phyloP scores from a whole-genome alignment of 1,140 invertebrate genomes.

The Zaprionus capensis region DNA sequence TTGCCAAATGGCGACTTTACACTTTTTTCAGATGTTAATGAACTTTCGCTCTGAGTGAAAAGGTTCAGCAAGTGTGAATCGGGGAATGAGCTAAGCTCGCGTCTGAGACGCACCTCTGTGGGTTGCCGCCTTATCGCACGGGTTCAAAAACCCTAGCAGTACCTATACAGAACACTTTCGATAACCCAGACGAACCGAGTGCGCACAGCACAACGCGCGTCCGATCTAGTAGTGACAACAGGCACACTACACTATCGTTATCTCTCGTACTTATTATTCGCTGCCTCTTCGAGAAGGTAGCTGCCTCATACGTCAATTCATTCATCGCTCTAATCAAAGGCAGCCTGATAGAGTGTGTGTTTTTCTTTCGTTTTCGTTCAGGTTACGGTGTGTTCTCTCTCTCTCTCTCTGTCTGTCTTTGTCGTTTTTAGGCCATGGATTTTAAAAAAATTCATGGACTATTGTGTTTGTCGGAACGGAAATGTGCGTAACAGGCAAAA shows the following conservation, averaged over 20 bases:
- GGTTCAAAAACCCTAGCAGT: constrained; percentile 53
- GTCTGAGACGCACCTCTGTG: constrained; percentile 7
- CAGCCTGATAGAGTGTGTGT: constrained; percentile 17
- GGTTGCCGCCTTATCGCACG: constrained; percentile 26
- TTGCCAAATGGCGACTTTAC: constrained; percentile 24
- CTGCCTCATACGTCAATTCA: constrained; percentile 53
- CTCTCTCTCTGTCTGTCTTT: neutral
- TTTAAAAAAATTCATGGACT: too few species aligned
- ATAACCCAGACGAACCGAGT: constrained; percentile 55
- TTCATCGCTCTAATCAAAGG: constrained; percentile 70
- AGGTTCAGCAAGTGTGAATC: neutral
- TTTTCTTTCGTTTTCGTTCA: constrained; percentile 8
- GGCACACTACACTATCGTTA: neutral
- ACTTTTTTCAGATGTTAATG: constrained; percentile 37
- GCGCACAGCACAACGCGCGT: neutral
- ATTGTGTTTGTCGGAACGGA: too few species aligned
- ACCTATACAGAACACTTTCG: constrained; percentile 52
- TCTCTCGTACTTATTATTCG: constrained; percentile 23
- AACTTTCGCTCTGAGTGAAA: constrained; percentile 27
- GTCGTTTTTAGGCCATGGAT: too few species aligned
- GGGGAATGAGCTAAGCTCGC: constrained; percentile 16
- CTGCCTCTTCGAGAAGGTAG: constrained; percentile 30
- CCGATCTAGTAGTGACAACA: constrained; percentile 23
- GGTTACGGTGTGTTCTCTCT: neutral
- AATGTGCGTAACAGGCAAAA: too few species aligned